Percentiles rank a stretch among this genome's conserved stretches.
phyloP scores from a whole-genome alignment of 2,888 invertebrate species.

The Dascillus cervinus region DNA sequence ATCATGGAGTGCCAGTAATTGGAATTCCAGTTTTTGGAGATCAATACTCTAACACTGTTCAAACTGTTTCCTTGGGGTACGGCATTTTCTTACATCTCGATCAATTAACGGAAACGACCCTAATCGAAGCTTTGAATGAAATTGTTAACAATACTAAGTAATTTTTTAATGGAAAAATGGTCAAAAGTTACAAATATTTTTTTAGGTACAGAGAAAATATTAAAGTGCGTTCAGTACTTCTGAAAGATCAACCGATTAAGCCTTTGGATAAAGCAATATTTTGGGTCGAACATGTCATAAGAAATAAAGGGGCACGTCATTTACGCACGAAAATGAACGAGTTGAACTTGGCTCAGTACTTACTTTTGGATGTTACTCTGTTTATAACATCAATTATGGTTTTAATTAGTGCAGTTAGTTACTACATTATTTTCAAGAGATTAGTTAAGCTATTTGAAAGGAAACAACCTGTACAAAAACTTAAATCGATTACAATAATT shows the following conservation, averaged over 20 bases:
- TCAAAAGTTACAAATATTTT: too few relatives aligned
- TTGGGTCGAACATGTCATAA: slow-evolving; percentile 29
- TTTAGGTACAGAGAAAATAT: slow-evolving; percentile 23
- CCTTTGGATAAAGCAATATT: slow-evolving; percentile 25
- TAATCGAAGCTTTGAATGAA: neutral
- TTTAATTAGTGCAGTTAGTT: too few relatives aligned
- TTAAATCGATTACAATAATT: too few relatives aligned
- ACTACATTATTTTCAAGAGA: too few relatives aligned
- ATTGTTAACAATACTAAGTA: slow-evolving; percentile 1
- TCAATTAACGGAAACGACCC: neutral
- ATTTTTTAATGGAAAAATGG: too few relatives aligned
- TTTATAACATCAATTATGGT: too few relatives aligned
- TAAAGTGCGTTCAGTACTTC: slow-evolving; percentile 11
- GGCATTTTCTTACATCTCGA: slow-evolving; percentile 3
- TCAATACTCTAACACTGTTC: slow-evolving; percentile 10
- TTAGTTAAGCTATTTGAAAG: too few relatives aligned
- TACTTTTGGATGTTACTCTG: slow-evolving; percentile 21
- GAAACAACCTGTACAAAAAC: too few relatives aligned
- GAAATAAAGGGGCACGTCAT: slow-evolving; percentile 24
- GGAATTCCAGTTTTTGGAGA: slow-evolving; percentile 13
- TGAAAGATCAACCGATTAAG: slow-evolving; percentile 24
- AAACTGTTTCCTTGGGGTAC: slow-evolving; percentile 5
- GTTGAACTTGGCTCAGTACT: slow-evolving; percentile 20
- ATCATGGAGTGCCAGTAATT: slow-evolving; percentile 10
- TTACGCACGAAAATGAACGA: slow-evolving; percentile 16